Evolutionary conservation across 2,888 invertebrate species (phyloP).

Genomic region (Geophilus truncorum): DNA sequence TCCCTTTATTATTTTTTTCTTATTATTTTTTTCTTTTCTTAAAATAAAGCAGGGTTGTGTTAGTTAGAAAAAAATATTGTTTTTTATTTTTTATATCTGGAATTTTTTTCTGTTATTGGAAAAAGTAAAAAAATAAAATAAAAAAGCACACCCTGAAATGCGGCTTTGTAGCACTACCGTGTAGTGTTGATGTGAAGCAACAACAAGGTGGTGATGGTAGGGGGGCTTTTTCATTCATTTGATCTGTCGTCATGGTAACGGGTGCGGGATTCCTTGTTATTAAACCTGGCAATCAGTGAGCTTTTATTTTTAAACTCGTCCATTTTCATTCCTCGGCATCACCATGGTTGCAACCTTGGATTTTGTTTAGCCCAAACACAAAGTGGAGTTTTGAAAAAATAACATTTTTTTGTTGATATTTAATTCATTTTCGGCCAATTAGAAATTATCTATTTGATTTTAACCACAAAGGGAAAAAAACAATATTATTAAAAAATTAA

Average conservation of each 20-base stretch:
- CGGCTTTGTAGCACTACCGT: conserved; percentile 16
- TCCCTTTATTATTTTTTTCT: not conserved
- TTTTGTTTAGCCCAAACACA: not conserved
- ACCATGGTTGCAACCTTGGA: not conserved
- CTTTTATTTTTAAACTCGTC: conserved; percentile 19
- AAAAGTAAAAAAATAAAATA: not conserved
- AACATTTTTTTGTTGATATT: not conserved
- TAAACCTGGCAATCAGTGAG: conserved; percentile 12
- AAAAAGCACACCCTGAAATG: conserved; percentile 1
- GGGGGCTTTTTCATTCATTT: not conserved
- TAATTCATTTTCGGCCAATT: not conserved
- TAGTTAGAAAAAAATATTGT: not conserved
- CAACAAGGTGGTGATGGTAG: not conserved
- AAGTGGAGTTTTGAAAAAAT: not conserved
- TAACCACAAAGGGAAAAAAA: too few species aligned
- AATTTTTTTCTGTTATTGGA: not conserved
- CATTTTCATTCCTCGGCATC: not conserved
- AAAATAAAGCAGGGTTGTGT: not conserved
- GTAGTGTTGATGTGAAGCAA: not conserved
- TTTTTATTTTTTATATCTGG: not conserved
- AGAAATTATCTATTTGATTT: too few species aligned
- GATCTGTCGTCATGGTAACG: conserved; percentile 13
- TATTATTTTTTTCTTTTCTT: not conserved
- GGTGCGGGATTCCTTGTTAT: not conserved
- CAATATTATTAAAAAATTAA: not conserved